A percentile compares a stretch with the other conserved stretches of the same genome.
Evolutionary conservation across 1,140 invertebrate species (phyloP).

Genomic region (Proctacanthus coquilletti): DNA sequence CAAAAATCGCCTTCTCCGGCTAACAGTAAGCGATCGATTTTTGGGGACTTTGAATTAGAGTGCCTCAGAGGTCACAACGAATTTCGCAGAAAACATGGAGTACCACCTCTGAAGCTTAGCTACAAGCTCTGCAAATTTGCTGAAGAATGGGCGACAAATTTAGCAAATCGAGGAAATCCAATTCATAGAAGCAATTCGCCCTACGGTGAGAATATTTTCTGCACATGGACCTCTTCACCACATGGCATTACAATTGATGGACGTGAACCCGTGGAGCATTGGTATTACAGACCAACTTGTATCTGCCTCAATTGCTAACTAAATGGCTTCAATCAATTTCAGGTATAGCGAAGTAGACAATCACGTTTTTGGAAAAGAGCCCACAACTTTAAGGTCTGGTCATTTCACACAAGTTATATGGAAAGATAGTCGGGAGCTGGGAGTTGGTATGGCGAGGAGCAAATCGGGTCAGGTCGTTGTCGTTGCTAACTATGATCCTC

Average conservation of each 20-base stretch:
- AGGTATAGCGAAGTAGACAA: slow-evolving; percentile 39
- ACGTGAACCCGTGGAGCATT: slow-evolving; percentile 55
- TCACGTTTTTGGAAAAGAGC: slow-evolving; percentile 45
- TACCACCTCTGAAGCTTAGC: slow-evolving; percentile 47
- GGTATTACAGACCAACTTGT: slow-evolving; percentile 31
- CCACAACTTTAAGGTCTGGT: slow-evolving; percentile 49
- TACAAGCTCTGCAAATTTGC: slow-evolving; percentile 55
- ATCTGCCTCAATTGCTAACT: too few species aligned
- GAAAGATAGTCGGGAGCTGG: slow-evolving; percentile 58
- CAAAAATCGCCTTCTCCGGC: slow-evolving; percentile 4
- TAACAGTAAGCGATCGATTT: neutral
- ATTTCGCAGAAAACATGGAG: slow-evolving; percentile 53
- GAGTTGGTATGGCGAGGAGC: slow-evolving; percentile 55
- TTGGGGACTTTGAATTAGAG: slow-evolving; percentile 36
- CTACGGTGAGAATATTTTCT: slow-evolving; percentile 67
- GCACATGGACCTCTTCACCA: slow-evolving; percentile 53
- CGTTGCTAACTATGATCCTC: slow-evolving; percentile 73
- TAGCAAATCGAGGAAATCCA: slow-evolving; percentile 49
- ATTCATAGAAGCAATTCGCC: slow-evolving; percentile 56
- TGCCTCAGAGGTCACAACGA: slow-evolving; percentile 62
- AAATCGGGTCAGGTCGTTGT: slow-evolving; percentile 59
- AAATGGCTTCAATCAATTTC: too few species aligned
- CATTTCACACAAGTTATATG: slow-evolving; percentile 69
- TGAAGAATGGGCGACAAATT: slow-evolving; percentile 66
- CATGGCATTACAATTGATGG: slow-evolving; percentile 43